Evolutionary conservation across 2,113 vertebrate genomes (phyloP), one percentile per base, ranked within the genome.

Genomic region (Coryphaenoides rupestris): DNA sequence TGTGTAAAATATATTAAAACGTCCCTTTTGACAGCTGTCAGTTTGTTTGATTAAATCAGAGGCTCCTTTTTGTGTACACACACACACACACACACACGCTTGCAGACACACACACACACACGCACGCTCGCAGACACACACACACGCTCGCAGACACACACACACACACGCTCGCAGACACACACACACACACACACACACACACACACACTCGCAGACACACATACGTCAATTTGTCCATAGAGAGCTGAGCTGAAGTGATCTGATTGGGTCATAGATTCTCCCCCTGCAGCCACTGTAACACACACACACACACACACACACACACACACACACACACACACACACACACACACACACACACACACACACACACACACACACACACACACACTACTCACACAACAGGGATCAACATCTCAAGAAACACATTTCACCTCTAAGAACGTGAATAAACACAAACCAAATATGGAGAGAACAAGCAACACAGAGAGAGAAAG

Each of bases 221-320:
- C 26, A 28, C 26, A 28, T 50, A 69, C 7, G 74, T 77, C 87
- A 89, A 89, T 87, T 88, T 69, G 77, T 73, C 49, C 63, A 59
- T 65, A 69, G 69, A 66, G 80, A 82, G 78, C 73, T 78, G 76
- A 85, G 70, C 76, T 50, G 62, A 55, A 69, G 70, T 57, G 69
- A 80, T 70, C 69, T 78, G 85, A 86, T 84, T 77, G 84, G 86
- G 81, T 77, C 81, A 77, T 66, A 82, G 75, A 80, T 80, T 80
- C 78, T 58, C 70, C 71, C 74, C 84, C 86, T 63, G 77, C 76
- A 86, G 83, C 78, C 79, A 84, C 62, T 81, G 86, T 89, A 84
- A 84, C 46, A 69, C 70, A 50, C 49, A 76, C 59, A 73, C 61
- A 64, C 60, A 64, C 21, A 68, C 63, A 55, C 54, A 58, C 57